Conservation (phyloP, 2,797 vertebrate genomes). For the Phataginus tetradactyla region DNA sequence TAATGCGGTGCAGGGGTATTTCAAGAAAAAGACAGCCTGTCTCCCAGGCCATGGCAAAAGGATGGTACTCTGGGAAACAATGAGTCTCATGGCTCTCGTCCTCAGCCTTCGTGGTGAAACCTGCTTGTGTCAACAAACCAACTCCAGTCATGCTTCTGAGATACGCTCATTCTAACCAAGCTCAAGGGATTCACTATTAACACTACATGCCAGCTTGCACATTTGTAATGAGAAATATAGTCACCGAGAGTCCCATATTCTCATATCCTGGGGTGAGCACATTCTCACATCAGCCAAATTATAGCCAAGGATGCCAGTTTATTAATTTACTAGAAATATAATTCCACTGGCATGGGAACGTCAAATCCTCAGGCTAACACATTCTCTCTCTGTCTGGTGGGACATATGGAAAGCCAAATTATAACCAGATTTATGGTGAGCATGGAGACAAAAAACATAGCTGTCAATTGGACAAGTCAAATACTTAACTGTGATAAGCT, state of each 20-base stretch:
- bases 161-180: not conserved
- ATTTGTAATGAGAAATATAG: not conserved
- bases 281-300: not conserved
- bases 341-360: not conserved
- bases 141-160: accelerated
- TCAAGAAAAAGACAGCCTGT: not conserved
- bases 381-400: not conserved
- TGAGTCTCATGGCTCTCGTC: not conserved
- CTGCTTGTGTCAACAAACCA: not conserved
- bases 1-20: not conserved
- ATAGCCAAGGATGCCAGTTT: not conserved
- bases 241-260: not conserved
- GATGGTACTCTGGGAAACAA: not conserved
- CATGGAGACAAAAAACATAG: not conserved
- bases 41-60: not conserved
- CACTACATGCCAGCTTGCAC: accelerated
- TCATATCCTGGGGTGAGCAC: not conserved
- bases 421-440: not conserved
- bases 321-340: not conserved
- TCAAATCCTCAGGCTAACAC: not conserved
- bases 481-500: not conserved
- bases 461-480: not conserved
- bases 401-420: not conserved
- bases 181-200: not conserved
- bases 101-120: not conserved